Evolutionary conservation across 1,140 invertebrate species (phyloP), one percentile per base, ranked within the genome.

Genomic region (Littorina saxatilis): DNA sequence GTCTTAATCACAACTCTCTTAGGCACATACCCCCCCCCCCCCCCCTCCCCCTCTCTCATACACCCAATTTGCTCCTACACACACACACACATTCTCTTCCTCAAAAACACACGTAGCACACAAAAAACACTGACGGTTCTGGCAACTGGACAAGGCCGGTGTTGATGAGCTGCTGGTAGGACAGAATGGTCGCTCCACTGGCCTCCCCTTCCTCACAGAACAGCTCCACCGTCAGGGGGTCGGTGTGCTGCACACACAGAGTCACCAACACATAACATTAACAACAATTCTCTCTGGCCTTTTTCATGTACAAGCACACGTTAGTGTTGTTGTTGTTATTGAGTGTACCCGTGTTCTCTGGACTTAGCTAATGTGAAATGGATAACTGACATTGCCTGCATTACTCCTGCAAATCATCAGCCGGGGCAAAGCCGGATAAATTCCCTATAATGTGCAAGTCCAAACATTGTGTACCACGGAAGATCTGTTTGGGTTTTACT

Each of bases 141-240:
- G 74, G 55, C 17, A 39, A 2, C 17, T 17, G 29, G 27, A 76
- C 43, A 15, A 76, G 50, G 20, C 76, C 76, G 2, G 40, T 63
- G 17, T 78, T 13, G 58, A 78, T 63, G 20, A 63, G 35, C 20
- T 32, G 39, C 17, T 35, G 15, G 37, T 78, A 78, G 52, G 76
- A 78, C 23, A 78, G 76, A 0, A 17, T n/a, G 17, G 23, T 27
- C 13, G 50, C 27, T 29, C 47, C 29, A 5, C 66, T 35, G 4
- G 29, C 29, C 40, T 63, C 35, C 3, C 29, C 17, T 13, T 43
- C 37, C 2, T 73, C 70, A 13, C 37, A 40, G n/a, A 55, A 78
- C 52, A 78, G 76, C 58, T 78, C 76, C 58, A 78, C 76, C 0
- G 58, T 63, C 76, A 78, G 76, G 3, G 76, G 76, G 15, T 40